Evolutionary conservation across 1,140 invertebrate species (phyloP), one percentile per base, ranked within the genome.

Genomic region (Conus betulinus): DNA sequence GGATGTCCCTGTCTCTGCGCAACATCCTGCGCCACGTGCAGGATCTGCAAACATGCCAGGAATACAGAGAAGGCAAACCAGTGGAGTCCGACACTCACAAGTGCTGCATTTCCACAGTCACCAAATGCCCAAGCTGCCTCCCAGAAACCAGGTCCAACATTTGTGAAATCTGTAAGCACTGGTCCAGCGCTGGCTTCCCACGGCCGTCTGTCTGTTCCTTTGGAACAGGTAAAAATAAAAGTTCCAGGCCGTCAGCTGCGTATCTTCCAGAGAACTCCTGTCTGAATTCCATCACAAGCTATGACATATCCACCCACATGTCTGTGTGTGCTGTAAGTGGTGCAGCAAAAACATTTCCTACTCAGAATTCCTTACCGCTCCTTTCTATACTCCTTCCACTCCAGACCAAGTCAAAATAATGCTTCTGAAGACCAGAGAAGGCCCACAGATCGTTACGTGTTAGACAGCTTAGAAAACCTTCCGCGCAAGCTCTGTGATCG

Each of bases 311-410:
- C 76, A 90, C 92, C 83, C 90, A 91, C 74, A 87, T 88, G 78
- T 92, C 88, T 52, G 89, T 91, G 89, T 91, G 27, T 92, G 90
- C 83, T 93, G 92, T 87, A 87, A 89, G 85, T 71, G 89, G 57
- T 92, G 91, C 87, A 52, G 83, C 51, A 79, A 88, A 79, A 67
- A 88, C 53, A 15, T 88, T 57, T 85, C 88, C 27, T 63, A 78
- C 67, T 60, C 89, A 25, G 63, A 82, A 7, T 81, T 81, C 53
- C 52, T 81, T 51, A 81, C 79, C 4, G 15, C 51, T 15, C 51
- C 79, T 5, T 81, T 53, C 79, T 53, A 23, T 23, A 53, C 79
- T 3, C 17, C 10, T 15, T 53, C 23, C 51, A 23, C 23, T 7
- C 6, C 67, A 20, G 67, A 39, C 39, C 39, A 39, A 39, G 39